Conservation (phyloP, 2,888 invertebrate species). For the Helleia helle region DNA sequence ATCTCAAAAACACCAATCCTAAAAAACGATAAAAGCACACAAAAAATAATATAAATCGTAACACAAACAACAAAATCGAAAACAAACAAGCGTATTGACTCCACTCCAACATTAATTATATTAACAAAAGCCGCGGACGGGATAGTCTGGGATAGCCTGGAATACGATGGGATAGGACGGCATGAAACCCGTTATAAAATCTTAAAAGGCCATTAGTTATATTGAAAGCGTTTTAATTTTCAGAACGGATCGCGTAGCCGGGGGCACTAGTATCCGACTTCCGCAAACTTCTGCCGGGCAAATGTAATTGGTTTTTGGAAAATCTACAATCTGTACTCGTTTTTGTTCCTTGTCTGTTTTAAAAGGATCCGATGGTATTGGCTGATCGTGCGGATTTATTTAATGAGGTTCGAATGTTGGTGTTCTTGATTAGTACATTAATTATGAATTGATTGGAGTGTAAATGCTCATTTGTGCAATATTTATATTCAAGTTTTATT, state of each 20-base stretch:
- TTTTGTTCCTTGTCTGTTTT: conserved; percentile 15
- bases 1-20: too few relatives aligned
- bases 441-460: too few relatives aligned
- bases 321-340: conserved; percentile 14
- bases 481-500: too few relatives aligned
- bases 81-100: neutral
- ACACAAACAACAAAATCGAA: neutral
- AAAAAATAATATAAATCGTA: neutral
- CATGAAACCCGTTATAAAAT: conserved; percentile 28
- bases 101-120: conserved; percentile 19
- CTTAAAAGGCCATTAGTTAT: conserved; percentile 31
- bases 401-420: neutral
- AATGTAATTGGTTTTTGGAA: conserved; percentile 33
- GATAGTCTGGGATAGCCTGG: conserved; percentile 14
- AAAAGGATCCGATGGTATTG: conserved; percentile 18
- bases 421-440: too few relatives aligned
- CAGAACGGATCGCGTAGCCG: conserved; percentile 23
- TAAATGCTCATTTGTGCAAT: too few relatives aligned
- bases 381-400: conserved; percentile 8
- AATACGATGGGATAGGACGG: conserved; percentile 28
- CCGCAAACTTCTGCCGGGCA: conserved; percentile 23
- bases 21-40: too few relatives aligned
- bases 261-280: conserved; percentile 23
- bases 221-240: conserved; percentile 32
- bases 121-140: conserved; percentile 20